Evolutionary conservation across 2,888 invertebrate species (phyloP).

Genomic region (Calliopum simillimum): DNA sequence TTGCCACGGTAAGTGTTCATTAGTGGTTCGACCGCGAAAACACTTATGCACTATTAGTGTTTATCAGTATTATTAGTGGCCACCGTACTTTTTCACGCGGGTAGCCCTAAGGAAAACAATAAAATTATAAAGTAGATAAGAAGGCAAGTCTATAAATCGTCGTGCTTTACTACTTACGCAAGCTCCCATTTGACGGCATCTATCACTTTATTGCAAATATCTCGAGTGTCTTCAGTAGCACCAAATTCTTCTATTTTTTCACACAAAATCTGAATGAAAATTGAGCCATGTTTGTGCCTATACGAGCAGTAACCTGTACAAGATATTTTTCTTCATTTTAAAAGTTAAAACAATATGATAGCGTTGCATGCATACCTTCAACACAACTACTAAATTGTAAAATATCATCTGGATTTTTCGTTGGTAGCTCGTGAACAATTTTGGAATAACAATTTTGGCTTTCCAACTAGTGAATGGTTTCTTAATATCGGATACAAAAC

Average conservation of each 20-base stretch:
- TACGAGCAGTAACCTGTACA: conserved; percentile 37
- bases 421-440: conserved; percentile 5
- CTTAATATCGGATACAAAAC: conserved; percentile 33
- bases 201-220: conserved; percentile 34
- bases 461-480: conserved; percentile 33
- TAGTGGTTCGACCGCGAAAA: too few relatives aligned
- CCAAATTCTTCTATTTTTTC: conserved; percentile 32
- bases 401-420: conserved; percentile 34
- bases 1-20: too few relatives aligned
- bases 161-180: neutral
- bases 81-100: too few relatives aligned
- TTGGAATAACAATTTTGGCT: conserved; percentile 30
- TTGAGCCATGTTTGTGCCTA: conserved; percentile 23
- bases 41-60: too few relatives aligned
- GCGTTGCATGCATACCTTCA: conserved; percentile 20
- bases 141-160: neutral
- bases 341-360: too few relatives aligned
- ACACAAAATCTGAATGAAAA: conserved; percentile 33
- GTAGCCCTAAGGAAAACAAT: conserved; percentile 16
- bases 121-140: neutral
- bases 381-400: conserved; percentile 37
- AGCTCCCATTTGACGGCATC: conserved; percentile 21
- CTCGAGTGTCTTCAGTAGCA: conserved; percentile 16
- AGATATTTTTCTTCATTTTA: too few relatives aligned
- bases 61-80: too few relatives aligned